Conservation (phyloP, 2,797 vertebrate genomes). For the Pipistrellus pygmaeus region DNA sequence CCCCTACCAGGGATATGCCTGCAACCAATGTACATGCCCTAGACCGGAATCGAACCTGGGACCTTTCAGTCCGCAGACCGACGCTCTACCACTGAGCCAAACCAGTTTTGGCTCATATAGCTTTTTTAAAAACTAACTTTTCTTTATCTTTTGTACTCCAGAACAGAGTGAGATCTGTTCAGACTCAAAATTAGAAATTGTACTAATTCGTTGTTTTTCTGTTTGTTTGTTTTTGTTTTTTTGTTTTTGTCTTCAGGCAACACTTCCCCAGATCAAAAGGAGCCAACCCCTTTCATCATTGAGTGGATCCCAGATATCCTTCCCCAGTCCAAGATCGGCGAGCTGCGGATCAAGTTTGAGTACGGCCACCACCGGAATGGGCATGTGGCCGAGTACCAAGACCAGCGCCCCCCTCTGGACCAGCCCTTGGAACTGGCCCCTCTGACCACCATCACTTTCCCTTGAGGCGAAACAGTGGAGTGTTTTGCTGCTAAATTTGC, state of each 20-base stretch:
- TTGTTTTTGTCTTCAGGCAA: conserved; percentile 85
- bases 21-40: too few species aligned
- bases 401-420: conserved; percentile 81
- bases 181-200: neutral
- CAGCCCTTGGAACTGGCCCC: conserved; percentile 85
- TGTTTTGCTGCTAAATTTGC: conserved; percentile 72
- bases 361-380: conserved; percentile 93
- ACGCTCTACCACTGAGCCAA: too few species aligned
- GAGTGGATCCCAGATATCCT: conserved; percentile 96
- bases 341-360: conserved; percentile 93
- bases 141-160: neutral
- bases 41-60: too few species aligned
- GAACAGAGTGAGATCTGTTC: neutral
- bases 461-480: conserved; percentile 78
- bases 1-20: too few species aligned
- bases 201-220: neutral
- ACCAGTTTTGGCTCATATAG: too few species aligned
- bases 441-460: conserved; percentile 87
- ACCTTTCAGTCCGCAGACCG: too few species aligned
- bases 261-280: conserved; percentile 90
- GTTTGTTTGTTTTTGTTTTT: neutral
- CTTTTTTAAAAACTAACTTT: neutral
- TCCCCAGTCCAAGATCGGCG: conserved; percentile 92
- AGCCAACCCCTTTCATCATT: conserved; percentile 92
- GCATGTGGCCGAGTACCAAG: conserved; percentile 85